Evolutionary conservation across 2,888 invertebrate species (phyloP).

Genomic region (Tipula vernalis): DNA sequence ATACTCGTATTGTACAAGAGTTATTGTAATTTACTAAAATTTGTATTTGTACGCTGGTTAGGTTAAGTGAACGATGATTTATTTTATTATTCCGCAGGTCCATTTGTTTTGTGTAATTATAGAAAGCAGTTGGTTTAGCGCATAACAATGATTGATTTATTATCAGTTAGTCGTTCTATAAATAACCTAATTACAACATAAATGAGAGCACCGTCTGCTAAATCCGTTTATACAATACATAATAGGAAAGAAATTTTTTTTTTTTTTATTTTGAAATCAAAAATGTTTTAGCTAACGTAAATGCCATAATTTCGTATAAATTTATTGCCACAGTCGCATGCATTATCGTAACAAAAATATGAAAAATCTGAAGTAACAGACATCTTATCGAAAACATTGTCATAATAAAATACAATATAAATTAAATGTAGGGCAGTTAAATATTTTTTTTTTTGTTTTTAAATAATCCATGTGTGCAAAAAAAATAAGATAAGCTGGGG

Average conservation of each 20-base stretch:
- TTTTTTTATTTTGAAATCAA: not conserved
- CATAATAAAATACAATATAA: too few species aligned
- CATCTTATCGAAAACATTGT: not conserved
- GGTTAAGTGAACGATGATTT: not conserved
- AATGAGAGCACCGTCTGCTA: not conserved
- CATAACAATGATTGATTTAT: not conserved
- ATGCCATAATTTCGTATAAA: not conserved
- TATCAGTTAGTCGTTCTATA: not conserved
- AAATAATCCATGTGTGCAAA: too few species aligned
- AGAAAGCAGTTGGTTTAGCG: not conserved
- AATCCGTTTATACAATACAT: not conserved
- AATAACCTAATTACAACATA: not conserved
- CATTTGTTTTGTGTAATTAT: not conserved
- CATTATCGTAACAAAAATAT: not conserved
- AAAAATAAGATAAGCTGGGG: too few species aligned
- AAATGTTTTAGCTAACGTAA: not conserved
- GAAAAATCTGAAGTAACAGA: not conserved
- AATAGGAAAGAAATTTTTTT: not conserved
- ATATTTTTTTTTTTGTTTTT: too few species aligned
- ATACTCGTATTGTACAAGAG: too few species aligned
- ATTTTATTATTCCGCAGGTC: not conserved
- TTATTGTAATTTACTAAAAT: not conserved
- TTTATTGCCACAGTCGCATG: not conserved
- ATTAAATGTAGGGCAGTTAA: too few species aligned
- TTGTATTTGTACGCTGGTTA: not conserved